A percentile compares a stretch with the other conserved stretches of the same genome.
phyloP scores from a whole-genome alignment of 2,113 vertebrate species.

The Microcebus murinus region DNA sequence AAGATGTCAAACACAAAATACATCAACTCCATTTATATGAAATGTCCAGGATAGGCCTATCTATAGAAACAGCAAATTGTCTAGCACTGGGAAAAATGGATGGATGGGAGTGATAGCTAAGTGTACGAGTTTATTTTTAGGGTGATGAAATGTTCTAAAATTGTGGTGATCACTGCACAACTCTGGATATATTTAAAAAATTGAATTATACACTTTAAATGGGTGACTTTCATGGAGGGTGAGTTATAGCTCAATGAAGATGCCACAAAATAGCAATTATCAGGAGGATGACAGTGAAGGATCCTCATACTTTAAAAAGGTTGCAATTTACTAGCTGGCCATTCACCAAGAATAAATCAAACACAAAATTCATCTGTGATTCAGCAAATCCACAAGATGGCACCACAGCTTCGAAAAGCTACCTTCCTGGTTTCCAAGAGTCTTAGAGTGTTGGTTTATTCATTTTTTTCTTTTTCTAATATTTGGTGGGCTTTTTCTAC shows the following conservation, averaged over 20 bases:
- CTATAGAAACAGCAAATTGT: neutral
- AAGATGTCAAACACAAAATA: neutral
- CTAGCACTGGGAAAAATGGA: neutral
- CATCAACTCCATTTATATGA: neutral
- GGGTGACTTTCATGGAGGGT: neutral
- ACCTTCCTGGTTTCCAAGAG: neutral
- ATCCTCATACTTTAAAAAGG: neutral
- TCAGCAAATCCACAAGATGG: conserved; percentile 54
- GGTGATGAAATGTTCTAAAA: neutral
- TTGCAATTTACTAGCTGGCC: neutral
- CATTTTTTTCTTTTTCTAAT: neutral
- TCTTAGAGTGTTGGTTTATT: neutral
- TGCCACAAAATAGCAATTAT: neutral
- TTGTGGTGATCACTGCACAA: neutral
- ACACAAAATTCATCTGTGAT: conserved; percentile 12
- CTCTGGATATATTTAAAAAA: neutral
- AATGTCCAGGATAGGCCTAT: neutral
- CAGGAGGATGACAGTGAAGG: neutral
- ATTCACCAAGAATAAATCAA: neutral
- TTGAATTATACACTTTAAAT: neutral
- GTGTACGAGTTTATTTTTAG: neutral
- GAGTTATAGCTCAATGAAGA: neutral
- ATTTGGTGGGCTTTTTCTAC: neutral
- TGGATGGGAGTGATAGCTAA: neutral
- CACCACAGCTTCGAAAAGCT: neutral